Evolutionary conservation across 2,797 vertebrate species (phyloP), one percentile per base, ranked within the genome.

Genomic region (Oceanodroma leucorhoa): DNA sequence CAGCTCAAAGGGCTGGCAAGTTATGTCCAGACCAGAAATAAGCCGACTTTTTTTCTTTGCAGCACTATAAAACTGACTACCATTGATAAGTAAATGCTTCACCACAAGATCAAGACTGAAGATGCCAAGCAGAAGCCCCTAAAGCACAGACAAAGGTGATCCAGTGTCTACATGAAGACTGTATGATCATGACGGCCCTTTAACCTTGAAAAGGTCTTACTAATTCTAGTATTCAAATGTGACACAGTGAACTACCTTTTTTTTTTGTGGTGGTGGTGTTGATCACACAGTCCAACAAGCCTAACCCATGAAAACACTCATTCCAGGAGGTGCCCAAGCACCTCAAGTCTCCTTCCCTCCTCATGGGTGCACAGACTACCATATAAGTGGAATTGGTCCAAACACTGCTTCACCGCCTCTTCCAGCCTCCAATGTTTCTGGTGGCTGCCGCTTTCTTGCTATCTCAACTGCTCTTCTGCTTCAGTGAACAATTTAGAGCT

Each of bases 401-500:
- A 89, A 61, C 48, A 22, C 21, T 16, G 46, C 75, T 77, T 83
- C 32, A 30, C 20, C 5, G 15, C 53, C 46, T 83, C 27, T 71
- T 75, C 78, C 65, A 64, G 82, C 20, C 57, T 27, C 82, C 5
- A 2, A 43, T 9, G 16, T 43, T 87, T 65, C 89, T 89, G 70
- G 45, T 62, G 61, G 55, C 78, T 85, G 83, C n/a, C 0, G 38
- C 46, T 79, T 88, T 73, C 18, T 17, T 61, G 79, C 84, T 53
- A n/a, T 40, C 67, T 71, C 67, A 65, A 83, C 78, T 11, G 64
- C 53, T 87, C 81, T 95, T 96, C 84, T 3, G 3, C 85, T 86
- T 62, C 65, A 90, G 70, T 2, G 2, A 79, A 61, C 83, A 69
- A 72, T 34, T 65, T 8, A 24, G 41, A 88, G 61, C 50, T 90